Evolutionary conservation across 2,888 invertebrate species (phyloP).

Genomic region (Tachina fera): DNA sequence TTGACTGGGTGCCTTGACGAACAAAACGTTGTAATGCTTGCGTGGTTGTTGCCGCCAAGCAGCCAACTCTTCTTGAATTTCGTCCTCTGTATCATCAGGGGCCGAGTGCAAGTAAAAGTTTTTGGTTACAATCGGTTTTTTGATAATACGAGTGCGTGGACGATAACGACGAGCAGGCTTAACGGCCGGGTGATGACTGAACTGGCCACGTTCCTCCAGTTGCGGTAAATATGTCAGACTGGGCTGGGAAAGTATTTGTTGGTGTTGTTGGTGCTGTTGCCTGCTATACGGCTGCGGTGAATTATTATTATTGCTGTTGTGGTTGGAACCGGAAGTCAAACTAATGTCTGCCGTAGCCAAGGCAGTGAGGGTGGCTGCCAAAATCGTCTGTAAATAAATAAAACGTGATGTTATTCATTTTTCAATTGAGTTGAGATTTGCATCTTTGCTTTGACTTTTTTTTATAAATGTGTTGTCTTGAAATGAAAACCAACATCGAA

Average conservation of each 20-base stretch:
- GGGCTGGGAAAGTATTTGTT: slow-evolving; percentile 48
- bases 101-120: slow-evolving; percentile 82
- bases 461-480: not conserved
- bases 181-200: slow-evolving; percentile 46
- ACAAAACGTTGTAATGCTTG: slow-evolving; percentile 82
- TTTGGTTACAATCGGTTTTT: slow-evolving; percentile 81
- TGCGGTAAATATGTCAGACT: slow-evolving; percentile 75
- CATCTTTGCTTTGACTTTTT: not conserved
- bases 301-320: slow-evolving; percentile 63
- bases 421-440: not conserved
- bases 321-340: slow-evolving; percentile 76
- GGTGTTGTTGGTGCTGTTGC: slow-evolving; percentile 68
- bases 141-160: slow-evolving; percentile 76
- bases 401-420: not conserved
- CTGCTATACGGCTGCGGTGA: slow-evolving; percentile 10
- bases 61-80: slow-evolving; percentile 79
- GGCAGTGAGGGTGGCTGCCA: slow-evolving; percentile 74
- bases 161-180: slow-evolving; percentile 75
- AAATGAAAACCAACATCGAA: no score
- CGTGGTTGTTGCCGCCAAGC: slow-evolving; percentile 78
- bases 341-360: slow-evolving; percentile 75
- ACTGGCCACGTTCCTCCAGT: slow-evolving; percentile 48
- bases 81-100: slow-evolving; percentile 81
- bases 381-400: slow-evolving; percentile 74
- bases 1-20: slow-evolving; percentile 81